Evolutionary conservation across 2,888 invertebrate species (phyloP), one percentile per base, ranked within the genome.

Genomic region (Coronaproctus castanopsis): DNA sequence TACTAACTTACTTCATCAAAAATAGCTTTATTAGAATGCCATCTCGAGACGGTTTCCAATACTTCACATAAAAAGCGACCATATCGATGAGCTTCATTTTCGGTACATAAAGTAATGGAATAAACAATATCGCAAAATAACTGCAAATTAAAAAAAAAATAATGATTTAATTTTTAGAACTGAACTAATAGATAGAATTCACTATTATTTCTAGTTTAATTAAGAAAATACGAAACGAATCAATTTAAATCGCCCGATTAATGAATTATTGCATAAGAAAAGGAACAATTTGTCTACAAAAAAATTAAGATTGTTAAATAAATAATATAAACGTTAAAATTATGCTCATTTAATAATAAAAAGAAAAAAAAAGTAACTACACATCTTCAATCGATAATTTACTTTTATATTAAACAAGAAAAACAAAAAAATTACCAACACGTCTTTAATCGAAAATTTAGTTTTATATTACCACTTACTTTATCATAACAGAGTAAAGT

Each of bases 81-180:
- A 73, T 96, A 97, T 22, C 96, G 83, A 68, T 85, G 89, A 60
- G 96, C 97, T 76, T 98, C 98, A 69, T 92, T 95, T 74, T 98
- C 98, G 58, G 97, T 93, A 72, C 97, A 95, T 8, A 91, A 92
- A 65, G 95, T 91, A 65, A 98, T 88, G 1, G 93, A 88, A 74
- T 93, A 92, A 0, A 95, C 92, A 64, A 97, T 90, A 78, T 98
- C 97, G 75, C 91, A 93, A 76, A 98, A 96, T 67, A 97, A 80
- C 92, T 95, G 73, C 51, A 74, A 71, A 64, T 63, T 61, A 65
- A 60, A 56, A 57, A 55, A 57, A 55, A 60, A 60, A 23, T 54
- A 57, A 58, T n/a, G n/a, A 55, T 60, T 55, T 19, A 21, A 3
- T 51, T 55, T 48, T n/a, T 2, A 52, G 53, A n/a, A 20, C 1